A percentile compares a stretch with the other conserved stretches of the same genome.
Conservation (phyloP, 1,140 invertebrate species). For the Chironomus tepperi region DNA sequence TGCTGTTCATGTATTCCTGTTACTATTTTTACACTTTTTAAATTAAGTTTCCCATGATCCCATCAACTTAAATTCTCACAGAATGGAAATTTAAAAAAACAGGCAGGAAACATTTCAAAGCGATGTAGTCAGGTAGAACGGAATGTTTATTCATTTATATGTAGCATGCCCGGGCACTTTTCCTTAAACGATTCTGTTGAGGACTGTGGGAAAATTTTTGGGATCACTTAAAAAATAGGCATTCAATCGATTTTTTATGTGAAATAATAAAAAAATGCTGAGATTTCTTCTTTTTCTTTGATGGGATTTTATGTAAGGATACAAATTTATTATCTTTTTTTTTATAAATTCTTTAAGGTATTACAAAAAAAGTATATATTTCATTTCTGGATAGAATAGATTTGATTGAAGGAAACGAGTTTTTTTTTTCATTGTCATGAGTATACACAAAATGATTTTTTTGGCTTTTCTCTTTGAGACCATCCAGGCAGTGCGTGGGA, state of each 20-base stretch:
- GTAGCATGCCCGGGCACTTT: no score
- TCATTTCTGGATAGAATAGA: background rate
- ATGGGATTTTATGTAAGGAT: conserved; percentile 16
- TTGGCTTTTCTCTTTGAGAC: background rate
- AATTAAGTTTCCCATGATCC: conserved; percentile 9
- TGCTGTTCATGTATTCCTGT: background rate
- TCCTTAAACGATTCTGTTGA: background rate
- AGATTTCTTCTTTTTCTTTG: conserved; percentile 11
- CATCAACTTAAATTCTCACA: background rate
- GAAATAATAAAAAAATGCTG: background rate
- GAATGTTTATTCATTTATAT: background rate
- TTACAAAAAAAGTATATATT: background rate
- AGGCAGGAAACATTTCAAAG: conserved; percentile 21
- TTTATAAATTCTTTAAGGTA: conserved; percentile 5
- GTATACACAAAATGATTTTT: background rate
- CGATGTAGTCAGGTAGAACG: background rate
- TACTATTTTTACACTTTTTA: conserved; percentile 14
- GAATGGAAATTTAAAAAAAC: background rate
- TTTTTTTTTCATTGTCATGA: conserved; percentile 7
- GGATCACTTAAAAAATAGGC: background rate
- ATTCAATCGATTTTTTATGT: conserved; percentile 14
- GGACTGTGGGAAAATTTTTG: conserved; percentile 16
- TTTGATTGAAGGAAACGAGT: conserved; percentile 21
- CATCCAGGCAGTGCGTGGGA: conserved; percentile 20
- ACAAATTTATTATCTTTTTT: conserved; percentile 20